Evolutionary conservation across 2,113 vertebrate species (phyloP).

Genomic region (Bettongia penicillata): DNA sequence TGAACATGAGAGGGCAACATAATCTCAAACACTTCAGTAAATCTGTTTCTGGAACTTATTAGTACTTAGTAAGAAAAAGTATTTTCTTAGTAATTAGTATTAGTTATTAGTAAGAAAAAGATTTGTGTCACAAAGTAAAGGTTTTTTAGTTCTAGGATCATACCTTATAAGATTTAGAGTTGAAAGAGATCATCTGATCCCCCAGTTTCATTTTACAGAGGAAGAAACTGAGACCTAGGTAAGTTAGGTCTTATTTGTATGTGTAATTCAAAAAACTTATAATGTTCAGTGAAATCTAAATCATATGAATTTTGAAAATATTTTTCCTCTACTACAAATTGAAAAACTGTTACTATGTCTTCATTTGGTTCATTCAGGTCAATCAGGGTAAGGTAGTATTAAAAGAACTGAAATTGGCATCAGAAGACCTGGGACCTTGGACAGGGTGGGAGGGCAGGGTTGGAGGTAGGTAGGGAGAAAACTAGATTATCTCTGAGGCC

Average conservation of each 20-base stretch:
- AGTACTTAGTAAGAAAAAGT: too few relatives aligned
- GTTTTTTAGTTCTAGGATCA: not conserved
- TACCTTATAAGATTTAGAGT: not conserved
- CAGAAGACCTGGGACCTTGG: not conserved
- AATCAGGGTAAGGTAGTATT: not conserved
- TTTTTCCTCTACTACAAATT: not conserved
- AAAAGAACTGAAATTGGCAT: not conserved
- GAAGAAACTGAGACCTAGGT: not conserved
- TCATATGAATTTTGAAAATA: not conserved
- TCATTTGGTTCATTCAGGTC: not conserved
- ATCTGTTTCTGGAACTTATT: not conserved
- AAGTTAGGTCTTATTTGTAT: not conserved
- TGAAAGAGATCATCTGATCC: not conserved
- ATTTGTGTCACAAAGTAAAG: not conserved
- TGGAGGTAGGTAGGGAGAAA: not conserved
- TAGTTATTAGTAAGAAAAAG: too few relatives aligned
- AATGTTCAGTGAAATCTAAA: not conserved
- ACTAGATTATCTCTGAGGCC: not conserved
- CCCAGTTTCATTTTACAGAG: not conserved
- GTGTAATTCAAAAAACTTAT: not conserved
- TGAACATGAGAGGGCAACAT: not conserved
- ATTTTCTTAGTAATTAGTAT: too few relatives aligned
- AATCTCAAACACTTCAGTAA: rapidly evolving
- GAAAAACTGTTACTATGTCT: not conserved
- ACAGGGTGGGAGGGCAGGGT: too few relatives aligned